Evolutionary conservation across 1,140 invertebrate species (phyloP).

Genomic region (Drosophila kohkoa): DNA sequence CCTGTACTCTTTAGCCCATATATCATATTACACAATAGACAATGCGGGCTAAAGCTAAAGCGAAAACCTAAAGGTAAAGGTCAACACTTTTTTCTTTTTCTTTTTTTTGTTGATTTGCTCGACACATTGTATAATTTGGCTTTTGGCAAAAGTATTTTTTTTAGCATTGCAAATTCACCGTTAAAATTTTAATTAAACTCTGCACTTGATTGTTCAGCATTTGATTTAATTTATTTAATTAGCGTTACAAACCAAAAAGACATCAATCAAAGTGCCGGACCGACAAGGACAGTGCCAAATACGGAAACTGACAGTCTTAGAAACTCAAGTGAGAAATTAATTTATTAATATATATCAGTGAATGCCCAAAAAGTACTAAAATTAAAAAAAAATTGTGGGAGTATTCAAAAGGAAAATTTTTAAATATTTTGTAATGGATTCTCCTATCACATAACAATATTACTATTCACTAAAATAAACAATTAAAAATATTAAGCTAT

Average conservation of each 20-base stretch:
- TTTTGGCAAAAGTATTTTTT: constrained; percentile 3
- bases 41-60: constrained; percentile 5
- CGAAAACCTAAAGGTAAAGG: constrained; percentile 48
- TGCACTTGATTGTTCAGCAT: constrained; percentile 42
- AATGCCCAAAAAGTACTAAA: no score
- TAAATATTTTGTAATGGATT: no score
- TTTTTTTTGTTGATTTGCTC: background rate
- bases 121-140: constrained; percentile 14
- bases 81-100: constrained; percentile 30
- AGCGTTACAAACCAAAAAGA: constrained; percentile 2
- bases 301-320: constrained; percentile 3
- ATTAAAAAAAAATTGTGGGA: no score
- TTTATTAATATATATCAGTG: no score
- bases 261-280: constrained; percentile 8
- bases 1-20: constrained; percentile 21
- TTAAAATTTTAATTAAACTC: constrained; percentile 45
- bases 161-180: constrained; percentile 30
- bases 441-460: no score
- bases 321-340: no score
- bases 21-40: constrained; percentile 51
- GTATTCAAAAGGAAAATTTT: no score
- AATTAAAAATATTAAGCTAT: no score
- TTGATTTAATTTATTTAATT: constrained; percentile 31
- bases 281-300: constrained; percentile 21
- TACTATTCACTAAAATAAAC: no score